Percentiles rank a stretch among this genome's conserved stretches.
These are phyloP conservation scores for Prosopocoilus inquinatus DNA, from an alignment of 2,888 invertebrate species.

Conservation along the genomic window DNA sequence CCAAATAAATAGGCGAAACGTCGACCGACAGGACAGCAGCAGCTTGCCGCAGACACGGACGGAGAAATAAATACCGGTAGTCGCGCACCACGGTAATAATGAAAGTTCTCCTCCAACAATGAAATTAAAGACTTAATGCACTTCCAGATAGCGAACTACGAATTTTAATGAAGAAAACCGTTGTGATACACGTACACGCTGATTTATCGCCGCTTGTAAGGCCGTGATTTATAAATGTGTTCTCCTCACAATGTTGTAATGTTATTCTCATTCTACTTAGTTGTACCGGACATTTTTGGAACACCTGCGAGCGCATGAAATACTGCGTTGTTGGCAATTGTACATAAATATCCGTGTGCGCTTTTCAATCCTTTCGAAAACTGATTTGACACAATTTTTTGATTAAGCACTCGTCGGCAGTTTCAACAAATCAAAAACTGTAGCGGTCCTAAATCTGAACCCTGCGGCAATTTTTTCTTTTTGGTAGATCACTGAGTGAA, in stretches of 20 bases:
- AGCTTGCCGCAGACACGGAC: too few relatives aligned
- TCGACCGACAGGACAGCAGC: too few relatives aligned
- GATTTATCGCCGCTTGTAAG: slow-evolving; percentile 15
- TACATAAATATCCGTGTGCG: too few relatives aligned
- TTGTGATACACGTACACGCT: not conserved
- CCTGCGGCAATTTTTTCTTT: too few relatives aligned
- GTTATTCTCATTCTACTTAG: not conserved
- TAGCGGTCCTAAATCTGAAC: too few relatives aligned
- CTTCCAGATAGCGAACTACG: not conserved
- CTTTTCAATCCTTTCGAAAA: too few relatives aligned
- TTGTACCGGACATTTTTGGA: slow-evolving; percentile 1
- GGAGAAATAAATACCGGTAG: not conserved
- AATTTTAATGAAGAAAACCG: not conserved
- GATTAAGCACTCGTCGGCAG: too few relatives aligned
- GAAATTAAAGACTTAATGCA: slow-evolving; percentile 1
- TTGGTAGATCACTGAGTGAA: too few relatives aligned
- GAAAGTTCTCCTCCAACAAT: not conserved
- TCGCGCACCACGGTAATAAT: not conserved
- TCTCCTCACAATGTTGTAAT: slow-evolving; percentile 8
- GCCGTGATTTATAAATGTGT: slow-evolving; percentile 12
- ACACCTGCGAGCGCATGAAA: not conserved
- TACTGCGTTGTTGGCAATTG: not conserved
- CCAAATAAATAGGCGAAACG: too few relatives aligned
- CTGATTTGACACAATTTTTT: too few relatives aligned
- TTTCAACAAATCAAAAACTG: too few relatives aligned